Percentiles rank a stretch among this genome's conserved stretches.
Evolutionary conservation across 2,888 invertebrate species (phyloP).

Genomic region (Biston stratarius): DNA sequence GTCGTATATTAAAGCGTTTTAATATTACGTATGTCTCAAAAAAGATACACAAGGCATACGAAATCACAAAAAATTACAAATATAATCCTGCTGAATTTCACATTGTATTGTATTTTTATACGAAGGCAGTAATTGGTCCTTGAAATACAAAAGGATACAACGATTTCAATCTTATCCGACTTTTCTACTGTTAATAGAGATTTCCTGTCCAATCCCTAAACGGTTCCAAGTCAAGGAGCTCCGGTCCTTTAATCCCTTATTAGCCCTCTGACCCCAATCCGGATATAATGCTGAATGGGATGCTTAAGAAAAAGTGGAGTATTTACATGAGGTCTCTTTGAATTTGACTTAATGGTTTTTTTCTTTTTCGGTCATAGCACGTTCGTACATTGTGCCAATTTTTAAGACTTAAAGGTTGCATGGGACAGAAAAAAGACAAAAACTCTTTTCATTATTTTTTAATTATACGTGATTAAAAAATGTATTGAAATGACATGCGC

Average conservation of each 20-base stretch:
- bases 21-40: too few relatives aligned
- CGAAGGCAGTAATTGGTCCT: background rate
- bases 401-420: too few relatives aligned
- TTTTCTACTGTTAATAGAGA: slow-evolving; percentile 7
- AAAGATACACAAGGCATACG: background rate
- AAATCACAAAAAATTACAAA: background rate
- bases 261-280: slow-evolving; percentile 28
- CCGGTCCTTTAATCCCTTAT: slow-evolving; percentile 21
- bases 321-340: slow-evolving; percentile 7
- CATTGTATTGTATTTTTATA: background rate
- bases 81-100: background rate
- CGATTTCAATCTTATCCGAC: background rate
- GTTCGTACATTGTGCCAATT: too few relatives aligned
- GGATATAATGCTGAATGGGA: slow-evolving; percentile 9
- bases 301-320: slow-evolving; percentile 12
- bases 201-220: slow-evolving; percentile 17
- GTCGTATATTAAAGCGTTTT: too few relatives aligned
- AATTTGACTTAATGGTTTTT: background rate
- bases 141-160: slow-evolving; percentile 3
- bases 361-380: too few relatives aligned
- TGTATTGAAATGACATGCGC: too few relatives aligned
- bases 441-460: too few relatives aligned
- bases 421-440: too few relatives aligned
- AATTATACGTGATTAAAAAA: too few relatives aligned
- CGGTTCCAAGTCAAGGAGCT: slow-evolving; percentile 4